Conservation (phyloP, 1,140 invertebrate species). For the Bombus terrestris region DNA sequence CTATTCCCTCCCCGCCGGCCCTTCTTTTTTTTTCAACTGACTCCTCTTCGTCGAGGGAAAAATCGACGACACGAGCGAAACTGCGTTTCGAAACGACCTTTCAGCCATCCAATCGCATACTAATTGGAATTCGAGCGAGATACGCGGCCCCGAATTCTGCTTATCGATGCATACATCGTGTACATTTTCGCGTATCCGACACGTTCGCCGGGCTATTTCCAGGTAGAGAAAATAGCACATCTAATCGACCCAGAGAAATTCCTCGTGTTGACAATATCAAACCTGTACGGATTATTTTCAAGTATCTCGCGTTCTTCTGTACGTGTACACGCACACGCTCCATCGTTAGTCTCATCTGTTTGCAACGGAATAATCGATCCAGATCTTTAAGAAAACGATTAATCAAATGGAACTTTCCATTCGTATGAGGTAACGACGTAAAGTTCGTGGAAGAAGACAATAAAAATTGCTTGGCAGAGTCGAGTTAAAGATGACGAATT, state of each 20-base stretch:
- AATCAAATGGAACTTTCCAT: no score
- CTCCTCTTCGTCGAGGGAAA: not conserved
- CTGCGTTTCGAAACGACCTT: not conserved
- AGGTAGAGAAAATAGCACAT: not conserved
- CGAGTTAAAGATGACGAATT: no score
- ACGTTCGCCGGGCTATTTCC: not conserved
- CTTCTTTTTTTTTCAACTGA: not conserved
- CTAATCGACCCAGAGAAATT: not conserved
- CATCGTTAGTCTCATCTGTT: no score
- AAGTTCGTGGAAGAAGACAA: no score
- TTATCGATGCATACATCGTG: conserved; percentile 22
- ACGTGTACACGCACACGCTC: no score
- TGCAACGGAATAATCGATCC: no score
- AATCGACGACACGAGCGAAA: not conserved
- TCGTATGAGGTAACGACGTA: no score
- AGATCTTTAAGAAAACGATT: no score
- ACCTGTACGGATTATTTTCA: no score
- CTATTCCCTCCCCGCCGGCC: not conserved
- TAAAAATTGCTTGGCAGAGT: no score
- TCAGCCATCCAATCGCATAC: not conserved
- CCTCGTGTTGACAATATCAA: no score
- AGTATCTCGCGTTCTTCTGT: no score
- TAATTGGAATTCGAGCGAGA: conserved; percentile 19
- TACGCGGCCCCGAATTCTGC: not conserved
- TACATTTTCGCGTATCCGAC: conserved; percentile 1